phyloP scores from a whole-genome alignment of 2,888 invertebrate genomes.

The Macroteleia sp. region DNA sequence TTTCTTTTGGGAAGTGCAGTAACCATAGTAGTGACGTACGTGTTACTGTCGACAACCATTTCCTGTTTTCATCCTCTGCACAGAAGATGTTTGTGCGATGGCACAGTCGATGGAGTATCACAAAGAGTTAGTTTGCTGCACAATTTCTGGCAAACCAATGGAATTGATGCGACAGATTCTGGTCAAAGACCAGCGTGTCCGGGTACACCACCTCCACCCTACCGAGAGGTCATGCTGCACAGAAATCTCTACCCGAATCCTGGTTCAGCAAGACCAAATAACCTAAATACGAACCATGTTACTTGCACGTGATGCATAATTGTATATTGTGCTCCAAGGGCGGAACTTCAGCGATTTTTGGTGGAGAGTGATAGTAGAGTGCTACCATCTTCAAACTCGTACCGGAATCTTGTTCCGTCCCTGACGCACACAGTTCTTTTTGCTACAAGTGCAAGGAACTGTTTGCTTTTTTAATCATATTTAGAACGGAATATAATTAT shows the following conservation, averaged over 20 bases:
- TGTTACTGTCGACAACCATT: constrained; percentile 70
- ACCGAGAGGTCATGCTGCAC: constrained; percentile 78
- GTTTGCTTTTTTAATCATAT: no score
- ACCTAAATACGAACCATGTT: not conserved
- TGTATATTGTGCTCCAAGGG: no score
- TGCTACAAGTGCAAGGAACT: no score
- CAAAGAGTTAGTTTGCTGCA: constrained; percentile 73
- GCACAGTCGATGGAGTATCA: constrained; percentile 48
- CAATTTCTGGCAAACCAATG: constrained; percentile 67
- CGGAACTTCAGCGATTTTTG: no score
- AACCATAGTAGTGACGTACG: constrained; percentile 73
- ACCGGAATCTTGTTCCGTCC: no score
- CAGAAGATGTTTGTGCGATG: constrained; percentile 36
- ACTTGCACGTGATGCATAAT: constrained; percentile 43
- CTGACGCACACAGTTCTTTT: no score
- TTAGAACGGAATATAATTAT: no score
- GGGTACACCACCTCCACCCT: constrained; percentile 80
- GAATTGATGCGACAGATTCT: constrained; percentile 36
- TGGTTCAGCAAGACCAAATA: not conserved
- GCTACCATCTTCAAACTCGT: no score
- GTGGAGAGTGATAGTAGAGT: no score
- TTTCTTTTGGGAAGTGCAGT: constrained; percentile 74
- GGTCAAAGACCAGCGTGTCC: constrained; percentile 70
- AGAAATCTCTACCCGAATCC: constrained; percentile 67
- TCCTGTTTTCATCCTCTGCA: constrained; percentile 65